These are phyloP conservation scores for Tachycineta bicolor DNA, from an alignment of 2,113 vertebrate genomes.

Conservation along the genomic window DNA sequence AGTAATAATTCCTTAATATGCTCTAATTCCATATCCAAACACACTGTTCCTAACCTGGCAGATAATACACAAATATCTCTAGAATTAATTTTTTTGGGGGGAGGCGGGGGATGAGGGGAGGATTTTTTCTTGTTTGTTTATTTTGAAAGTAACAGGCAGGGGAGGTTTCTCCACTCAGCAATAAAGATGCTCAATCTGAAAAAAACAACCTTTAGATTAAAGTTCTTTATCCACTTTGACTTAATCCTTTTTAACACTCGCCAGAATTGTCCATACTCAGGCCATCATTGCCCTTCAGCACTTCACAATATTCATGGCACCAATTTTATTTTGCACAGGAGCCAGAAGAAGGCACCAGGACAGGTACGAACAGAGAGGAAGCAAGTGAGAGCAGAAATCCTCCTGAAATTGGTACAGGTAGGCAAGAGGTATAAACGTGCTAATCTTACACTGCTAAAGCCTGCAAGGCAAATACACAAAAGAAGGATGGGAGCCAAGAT, in stretches of 20 bases:
- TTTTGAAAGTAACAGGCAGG: neutral
- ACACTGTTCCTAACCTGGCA: neutral
- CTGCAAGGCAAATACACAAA: neutral
- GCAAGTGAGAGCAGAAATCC: neutral
- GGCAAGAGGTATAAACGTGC: neutral
- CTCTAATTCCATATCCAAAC: neutral
- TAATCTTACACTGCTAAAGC: neutral
- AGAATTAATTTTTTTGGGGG: neutral
- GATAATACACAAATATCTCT: neutral
- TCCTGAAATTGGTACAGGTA: neutral
- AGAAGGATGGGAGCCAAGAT: neutral
- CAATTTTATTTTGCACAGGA: neutral
- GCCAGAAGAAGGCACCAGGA: neutral
- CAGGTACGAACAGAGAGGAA: neutral
- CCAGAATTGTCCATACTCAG: neutral
- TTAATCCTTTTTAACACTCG: neutral
- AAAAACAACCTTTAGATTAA: neutral
- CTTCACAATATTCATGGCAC: neutral
- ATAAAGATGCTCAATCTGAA: neutral
- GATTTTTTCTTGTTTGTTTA: neutral
- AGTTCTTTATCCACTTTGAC: neutral
- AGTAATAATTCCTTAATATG: neutral
- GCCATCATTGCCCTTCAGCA: neutral
- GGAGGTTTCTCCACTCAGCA: neutral
- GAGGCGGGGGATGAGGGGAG: rapidly evolving